Conservation (phyloP, 2,888 invertebrate species). For the Metacarcinus magister region DNA sequence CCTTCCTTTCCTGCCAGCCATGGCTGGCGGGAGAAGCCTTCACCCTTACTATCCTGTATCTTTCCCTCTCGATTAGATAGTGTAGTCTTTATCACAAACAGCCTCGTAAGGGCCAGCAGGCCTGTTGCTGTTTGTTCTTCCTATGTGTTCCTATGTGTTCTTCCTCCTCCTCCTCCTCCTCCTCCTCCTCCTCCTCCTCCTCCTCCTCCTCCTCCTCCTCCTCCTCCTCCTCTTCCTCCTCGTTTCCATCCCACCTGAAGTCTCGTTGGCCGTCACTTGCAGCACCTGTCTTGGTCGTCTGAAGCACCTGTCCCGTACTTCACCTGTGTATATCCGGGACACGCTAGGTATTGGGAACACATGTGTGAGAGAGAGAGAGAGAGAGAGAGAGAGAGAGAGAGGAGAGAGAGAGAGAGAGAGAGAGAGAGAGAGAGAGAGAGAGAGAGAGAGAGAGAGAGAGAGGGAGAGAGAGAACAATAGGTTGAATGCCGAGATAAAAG, state of each 20-base stretch:
- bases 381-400: constrained; percentile 26
- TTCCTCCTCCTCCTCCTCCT: neutral
- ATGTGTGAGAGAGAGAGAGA: neutral
- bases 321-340: too few relatives aligned
- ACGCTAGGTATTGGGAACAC: too few relatives aligned
- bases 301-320: neutral
- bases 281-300: neutral
- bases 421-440: constrained; percentile 26
- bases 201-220: constrained; percentile 22
- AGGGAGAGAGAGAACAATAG: neutral
- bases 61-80: too few relatives aligned
- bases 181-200: constrained; percentile 26
- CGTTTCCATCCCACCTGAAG: neutral
- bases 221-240: neutral
- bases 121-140: too few relatives aligned
- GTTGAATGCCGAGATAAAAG: neutral
- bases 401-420: constrained; percentile 18
- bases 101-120: too few relatives aligned
- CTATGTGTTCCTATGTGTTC: too few relatives aligned
- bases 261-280: constrained; percentile 26
- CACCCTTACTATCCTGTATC: too few relatives aligned
- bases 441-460: constrained; percentile 21
- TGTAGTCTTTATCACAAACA: too few relatives aligned
- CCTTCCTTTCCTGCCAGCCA: too few relatives aligned
- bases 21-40: too few relatives aligned